Evolutionary conservation across 2,888 invertebrate genomes (phyloP), one percentile per base, ranked within the genome.

Genomic region (Empis livida): DNA sequence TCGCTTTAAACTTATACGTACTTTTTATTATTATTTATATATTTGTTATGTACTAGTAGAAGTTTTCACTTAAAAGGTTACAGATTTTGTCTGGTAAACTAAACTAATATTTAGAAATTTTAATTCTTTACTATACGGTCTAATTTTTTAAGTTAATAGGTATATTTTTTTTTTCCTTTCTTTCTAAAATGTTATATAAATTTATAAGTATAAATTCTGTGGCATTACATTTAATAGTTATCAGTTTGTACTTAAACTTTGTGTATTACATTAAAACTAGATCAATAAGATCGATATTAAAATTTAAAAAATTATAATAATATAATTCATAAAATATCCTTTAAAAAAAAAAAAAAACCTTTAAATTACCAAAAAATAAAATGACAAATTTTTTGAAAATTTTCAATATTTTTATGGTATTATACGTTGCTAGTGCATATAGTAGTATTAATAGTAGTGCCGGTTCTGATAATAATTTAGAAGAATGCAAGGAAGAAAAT

Each of bases 141-240:
- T 27, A 27, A 27, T 27, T 27, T 27, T 9, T 27, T 27, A 27
- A 27, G 23, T 27, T 27, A 27, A 27, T 27, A 27, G 23, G 23
- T 27, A 20, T 20, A n/a, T n/a, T n/a, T 27, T 27, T 27, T 27
- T 9, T 27, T 27, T 27, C 23, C 9, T 20, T 27, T 27, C 6
- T 8, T 4, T 27, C 20, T 20, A 20, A 20, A 20, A 20, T n/a
- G 20, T 27, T 20, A 27, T 27, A 27, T 27, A 27, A 27, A 27
- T 27, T 39, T 39, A 17, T 39, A 39, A 11, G 27, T 50, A 50
- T 48, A 51, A 51, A 51, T 48, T 51, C 48, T 46, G 37, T 14
- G 32, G 30, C 39, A 47, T 39, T 39, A 38, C 35, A 23, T 16
- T 20, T 8, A 43, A 27, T 38, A 39, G 32, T 27, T 10, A 43